Conservation (phyloP, 2,888 invertebrate genomes). For the Trissolcus brochymenae region DNA sequence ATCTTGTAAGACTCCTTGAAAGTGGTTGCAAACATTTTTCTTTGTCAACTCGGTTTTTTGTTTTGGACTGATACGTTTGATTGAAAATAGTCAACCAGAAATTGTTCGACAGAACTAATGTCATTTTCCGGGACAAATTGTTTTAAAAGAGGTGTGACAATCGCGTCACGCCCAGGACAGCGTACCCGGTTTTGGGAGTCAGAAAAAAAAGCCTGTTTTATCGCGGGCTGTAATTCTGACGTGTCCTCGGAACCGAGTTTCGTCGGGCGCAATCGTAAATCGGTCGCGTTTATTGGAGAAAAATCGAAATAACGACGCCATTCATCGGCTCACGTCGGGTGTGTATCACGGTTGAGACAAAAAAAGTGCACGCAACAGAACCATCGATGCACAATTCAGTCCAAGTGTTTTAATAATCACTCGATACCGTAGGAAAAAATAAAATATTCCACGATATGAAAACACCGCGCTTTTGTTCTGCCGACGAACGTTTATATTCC, state of each 20-base stretch:
- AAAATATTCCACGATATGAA: slow-evolving; percentile 9
- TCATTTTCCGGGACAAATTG: too few relatives aligned
- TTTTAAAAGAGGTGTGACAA: background rate
- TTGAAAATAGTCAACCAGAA: too few relatives aligned
- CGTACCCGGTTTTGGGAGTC: slow-evolving; percentile 1
- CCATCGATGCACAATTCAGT: slow-evolving; percentile 7
- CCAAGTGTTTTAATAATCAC: slow-evolving; percentile 25
- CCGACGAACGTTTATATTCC: slow-evolving; percentile 37
- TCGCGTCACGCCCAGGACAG: slow-evolving; percentile 4
- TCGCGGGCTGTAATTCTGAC: slow-evolving; percentile 20
- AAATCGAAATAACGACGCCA: slow-evolving; percentile 21
- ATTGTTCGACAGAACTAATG: too few relatives aligned
- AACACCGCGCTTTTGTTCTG: slow-evolving; percentile 32
- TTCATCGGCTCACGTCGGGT: slow-evolving; percentile 15
- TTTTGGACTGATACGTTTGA: too few relatives aligned
- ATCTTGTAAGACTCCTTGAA: background rate
- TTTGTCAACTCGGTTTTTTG: too few relatives aligned
- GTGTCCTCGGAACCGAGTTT: slow-evolving; percentile 8
- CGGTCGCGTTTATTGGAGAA: slow-evolving; percentile 17
- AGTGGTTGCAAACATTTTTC: background rate
- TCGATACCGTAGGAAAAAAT: background rate
- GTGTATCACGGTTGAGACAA: slow-evolving; percentile 7
- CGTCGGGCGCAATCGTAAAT: slow-evolving; percentile 17
- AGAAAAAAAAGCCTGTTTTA: slow-evolving; percentile 16
- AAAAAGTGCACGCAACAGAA: slow-evolving; percentile 16